Conservation (phyloP, 2,888 invertebrate species). For the Amiota communis region DNA sequence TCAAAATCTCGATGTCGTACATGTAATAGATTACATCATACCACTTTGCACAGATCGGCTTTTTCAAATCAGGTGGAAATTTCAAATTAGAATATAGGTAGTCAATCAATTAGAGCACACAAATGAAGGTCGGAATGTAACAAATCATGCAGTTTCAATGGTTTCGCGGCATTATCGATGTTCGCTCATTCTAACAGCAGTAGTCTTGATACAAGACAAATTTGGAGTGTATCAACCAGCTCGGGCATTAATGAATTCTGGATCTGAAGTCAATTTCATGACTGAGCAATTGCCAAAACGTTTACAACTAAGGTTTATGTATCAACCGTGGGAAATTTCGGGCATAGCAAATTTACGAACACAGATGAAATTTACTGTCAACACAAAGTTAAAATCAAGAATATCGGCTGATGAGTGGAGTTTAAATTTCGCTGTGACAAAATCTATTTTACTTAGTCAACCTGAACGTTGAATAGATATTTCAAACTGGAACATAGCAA, state of each 20-base stretch:
- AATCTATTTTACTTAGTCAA: constrained; percentile 16
- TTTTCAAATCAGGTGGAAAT: too few species aligned
- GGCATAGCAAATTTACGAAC: background rate
- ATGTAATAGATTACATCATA: too few species aligned
- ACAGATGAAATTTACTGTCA: background rate
- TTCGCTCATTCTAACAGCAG: too few species aligned
- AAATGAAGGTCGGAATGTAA: background rate
- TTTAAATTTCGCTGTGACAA: too few species aligned
- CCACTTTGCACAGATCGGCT: too few species aligned
- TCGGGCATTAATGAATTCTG: constrained; percentile 29
- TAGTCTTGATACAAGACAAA: too few species aligned
- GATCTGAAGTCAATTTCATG: constrained; percentile 31
- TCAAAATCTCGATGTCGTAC: too few species aligned
- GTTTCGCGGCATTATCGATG: background rate
- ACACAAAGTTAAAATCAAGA: background rate
- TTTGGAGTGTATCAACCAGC: too few species aligned
- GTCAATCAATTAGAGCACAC: background rate
- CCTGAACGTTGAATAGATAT: background rate
- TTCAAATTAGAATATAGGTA: background rate
- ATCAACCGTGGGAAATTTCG: too few species aligned
- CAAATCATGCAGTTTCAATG: background rate
- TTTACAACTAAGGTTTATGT: background rate
- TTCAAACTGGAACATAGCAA: background rate
- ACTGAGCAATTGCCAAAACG: constrained; percentile 28
- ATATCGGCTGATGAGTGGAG: background rate